Evolutionary conservation across 2,888 invertebrate species (phyloP), one percentile per base, ranked within the genome.

Genomic region (Pinctada fucata): DNA sequence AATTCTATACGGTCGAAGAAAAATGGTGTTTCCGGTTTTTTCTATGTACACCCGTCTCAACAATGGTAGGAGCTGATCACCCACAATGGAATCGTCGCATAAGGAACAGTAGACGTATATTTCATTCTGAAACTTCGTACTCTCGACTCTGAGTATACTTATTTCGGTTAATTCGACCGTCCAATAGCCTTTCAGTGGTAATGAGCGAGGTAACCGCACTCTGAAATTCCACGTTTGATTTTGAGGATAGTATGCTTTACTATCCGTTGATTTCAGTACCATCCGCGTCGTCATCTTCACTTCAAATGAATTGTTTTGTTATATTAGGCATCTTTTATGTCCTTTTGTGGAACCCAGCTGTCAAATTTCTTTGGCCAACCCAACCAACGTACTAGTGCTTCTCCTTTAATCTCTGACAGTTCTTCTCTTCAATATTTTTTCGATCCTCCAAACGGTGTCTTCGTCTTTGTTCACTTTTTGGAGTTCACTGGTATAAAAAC

Each of bases 11-110:
- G 81, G 78, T 3, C 50, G 31, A 13, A 16, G 51, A 78, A 63
- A 81, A 51, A 75, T 70, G 8, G 47, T 45, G 70, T 78, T 72
- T 67, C 16, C n/a, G 4, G 47, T 8, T 10, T 49, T 67, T 64
- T 72, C 8, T 16, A 51, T 48, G 49, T 75, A 75, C 0, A 80
- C 68, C n/a, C 73, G 49, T 58, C 80, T 72, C 5, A 81, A 64
- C 47, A 78, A 69, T 63, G 80, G 70, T 50, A 72, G n/a, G 31
- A 78, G 69, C n/a, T 65, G 45, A 10, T 67, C 70, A 2, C 78
- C 80, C 10, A 81, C 71, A 5, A 81, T 68, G n/a, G 31, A 31
- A 31, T 31, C 31, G 31, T 31, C 31, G 31, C 31, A 31, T 31
- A 31, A 31, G 31, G 31, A 31, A 31, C 31, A 31, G 31, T 31